A percentile compares a stretch with the other conserved stretches of the same genome.
Conservation (phyloP, 2,797 vertebrate species). For the Moxostoma hubbsi region DNA sequence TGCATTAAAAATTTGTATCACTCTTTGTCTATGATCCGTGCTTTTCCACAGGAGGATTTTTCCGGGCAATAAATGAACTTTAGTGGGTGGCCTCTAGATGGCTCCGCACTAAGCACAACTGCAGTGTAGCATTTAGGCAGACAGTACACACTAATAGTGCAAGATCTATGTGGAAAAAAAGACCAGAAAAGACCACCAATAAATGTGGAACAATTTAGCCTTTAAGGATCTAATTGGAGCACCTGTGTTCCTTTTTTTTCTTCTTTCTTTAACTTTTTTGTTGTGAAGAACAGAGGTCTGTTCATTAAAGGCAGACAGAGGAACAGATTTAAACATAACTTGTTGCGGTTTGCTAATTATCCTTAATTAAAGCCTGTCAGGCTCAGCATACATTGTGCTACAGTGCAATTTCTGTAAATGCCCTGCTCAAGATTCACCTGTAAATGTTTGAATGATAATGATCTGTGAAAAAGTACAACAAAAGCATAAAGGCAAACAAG, state of each 20-base stretch:
- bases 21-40: constrained; percentile 40
- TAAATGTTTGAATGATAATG: constrained; percentile 42
- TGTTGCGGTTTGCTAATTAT: constrained; percentile 20
- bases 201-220: constrained; percentile 11
- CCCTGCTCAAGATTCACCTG: constrained; percentile 20
- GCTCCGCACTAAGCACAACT: constrained; percentile 46
- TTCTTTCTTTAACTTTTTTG: neutral
- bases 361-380: constrained; percentile 36
- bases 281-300: constrained; percentile 10
- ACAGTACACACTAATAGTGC: neutral
- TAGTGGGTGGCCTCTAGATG: constrained; percentile 51
- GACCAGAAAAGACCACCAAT: neutral
- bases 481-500: constrained; percentile 45
- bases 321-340: constrained; percentile 11
- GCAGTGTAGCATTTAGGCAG: neutral
- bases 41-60: constrained; percentile 11
- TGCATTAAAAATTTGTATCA: constrained; percentile 37
- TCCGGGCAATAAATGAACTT: constrained; percentile 29
- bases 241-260: constrained; percentile 7
- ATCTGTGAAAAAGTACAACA: neutral
- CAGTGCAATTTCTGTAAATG: constrained; percentile 40
- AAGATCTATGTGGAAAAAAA: constrained; percentile 2
- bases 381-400: constrained; percentile 12
- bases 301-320: constrained; percentile 9
- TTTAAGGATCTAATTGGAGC: constrained; percentile 3